phyloP scores from a whole-genome alignment of 2,888 invertebrate genomes.

The Cyaniris semiargus region DNA sequence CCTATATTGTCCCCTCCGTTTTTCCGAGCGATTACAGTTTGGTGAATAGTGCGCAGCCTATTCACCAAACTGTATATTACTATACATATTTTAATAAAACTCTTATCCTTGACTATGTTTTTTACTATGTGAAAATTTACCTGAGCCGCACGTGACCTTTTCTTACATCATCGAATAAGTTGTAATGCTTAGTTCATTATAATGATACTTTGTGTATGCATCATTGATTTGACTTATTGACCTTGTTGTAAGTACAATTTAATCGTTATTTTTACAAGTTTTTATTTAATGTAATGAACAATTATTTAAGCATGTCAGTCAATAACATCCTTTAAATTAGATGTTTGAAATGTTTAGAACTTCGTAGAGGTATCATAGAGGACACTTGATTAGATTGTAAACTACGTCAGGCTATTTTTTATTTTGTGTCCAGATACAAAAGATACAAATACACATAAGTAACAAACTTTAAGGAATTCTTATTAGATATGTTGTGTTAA shows the following conservation, averaged over 20 bases:
- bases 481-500: too few species aligned
- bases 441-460: too few species aligned
- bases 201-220: constrained; percentile 21
- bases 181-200: constrained; percentile 11
- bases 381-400: background rate
- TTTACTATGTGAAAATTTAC: constrained; percentile 10
- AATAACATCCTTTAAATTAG: background rate
- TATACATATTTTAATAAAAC: background rate
- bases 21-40: background rate
- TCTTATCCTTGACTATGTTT: background rate
- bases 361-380: background rate
- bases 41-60: background rate
- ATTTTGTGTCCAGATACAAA: background rate
- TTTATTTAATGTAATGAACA: background rate
- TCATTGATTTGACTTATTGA: constrained; percentile 15
- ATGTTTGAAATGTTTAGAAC: background rate
- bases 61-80: background rate
- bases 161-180: constrained; percentile 22
- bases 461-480: too few species aligned
- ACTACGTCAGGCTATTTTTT: background rate
- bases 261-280: constrained; percentile 16
- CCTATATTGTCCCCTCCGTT: too few species aligned
- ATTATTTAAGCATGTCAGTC: background rate
- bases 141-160: constrained; percentile 20
- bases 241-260: constrained; percentile 22